Evolutionary conservation across 2,797 vertebrate genomes (phyloP), one percentile per base, ranked within the genome.

Genomic region (Acanthopagrus latus): DNA sequence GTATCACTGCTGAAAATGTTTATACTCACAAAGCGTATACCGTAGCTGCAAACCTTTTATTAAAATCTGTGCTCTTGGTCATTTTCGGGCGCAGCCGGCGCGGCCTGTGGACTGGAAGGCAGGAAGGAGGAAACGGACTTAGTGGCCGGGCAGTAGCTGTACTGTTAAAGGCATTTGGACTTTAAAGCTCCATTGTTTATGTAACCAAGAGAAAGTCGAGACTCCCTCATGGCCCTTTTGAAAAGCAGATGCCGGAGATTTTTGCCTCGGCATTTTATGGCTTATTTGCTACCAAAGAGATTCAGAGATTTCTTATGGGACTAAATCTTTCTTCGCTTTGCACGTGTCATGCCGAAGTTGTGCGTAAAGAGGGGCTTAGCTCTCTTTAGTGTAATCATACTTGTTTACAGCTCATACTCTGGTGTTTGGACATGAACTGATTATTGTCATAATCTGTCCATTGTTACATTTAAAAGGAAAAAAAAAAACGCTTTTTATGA

Each of bases 81-180:
- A 52, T 71, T 81, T 82, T 33, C 29, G 68, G 67, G 76, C 3
- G 4, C 43, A 33, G 16, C 12, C 71, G 73, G 25, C 5, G 3
- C n/a, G n/a, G n/a, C n/a, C n/a, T n/a, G n/a, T n/a, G n/a, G n/a
- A n/a, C n/a, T n/a, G n/a, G n/a, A n/a, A n/a, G n/a, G n/a, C n/a
- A n/a, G n/a, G n/a, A n/a, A n/a, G n/a, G 78, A 86, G 83, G 92
- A 88, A 90, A 65, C 74, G 60, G 73, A 74, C 80, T 72, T 77
- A 76, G 83, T 91, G 87, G 88, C 87, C 29, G 81, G 76, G 80
- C 88, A 81, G 89, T 88, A 90, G 93, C 88, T 84, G 75, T 85
- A 78, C 94, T 95, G 95, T 88, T 93, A 94, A 94, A 95, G 85
- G 82, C 91, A 94, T 95, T 95, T 91, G 81, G 87, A 81, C 66